Base-by-base conservation (phyloP, 2,113 vertebrate genomes). In the Nyctereutes procyonoides region DNA sequence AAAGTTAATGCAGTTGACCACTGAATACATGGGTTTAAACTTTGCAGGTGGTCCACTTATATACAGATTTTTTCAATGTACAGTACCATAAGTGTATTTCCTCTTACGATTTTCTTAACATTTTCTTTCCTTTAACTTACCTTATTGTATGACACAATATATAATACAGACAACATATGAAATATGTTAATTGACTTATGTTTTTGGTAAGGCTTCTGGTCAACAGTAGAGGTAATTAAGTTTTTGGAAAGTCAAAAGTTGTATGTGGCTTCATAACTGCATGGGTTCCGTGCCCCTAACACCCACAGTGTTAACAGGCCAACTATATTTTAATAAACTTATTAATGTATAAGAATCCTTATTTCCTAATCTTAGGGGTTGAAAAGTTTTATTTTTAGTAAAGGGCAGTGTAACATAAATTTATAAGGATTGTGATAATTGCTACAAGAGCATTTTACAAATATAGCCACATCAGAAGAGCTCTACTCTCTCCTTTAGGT, bases 321-420 rank as follows among this genome's bases (percentile, higher is more conserved):
- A 58, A 16, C 8, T 73, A 8, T 73, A 80, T 84, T 94, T 88
- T 60, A 84, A 74, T 43, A 69, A 79, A 30, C 14, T 90, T 35
- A 71, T 90, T 35, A 71, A 24, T 32, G 28, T 94, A 10, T 51
- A 82, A 82, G 79, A 92, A 65, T 87, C 4, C 30, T 74, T 60
- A 56, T 86, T 96, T 96, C 38, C 15, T 60, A 92, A 60, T 79
- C 79, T 74, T 87, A 96, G 90, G 11, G 5, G 19, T 17, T 35
- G 67, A 86, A 89, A 77, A 96, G 17, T 76, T 67, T 91, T 79
- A 24, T 12, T 93, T 95, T 93, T 86, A 60, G 22, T 32, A 92
- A 87, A 94, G 35, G 1, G 81, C 2, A 65, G 4, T 26, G 2
- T 65, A 79, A 88, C 24, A 80, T 1, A 89, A 58, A 88, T 24